Percentiles rank a stretch among this genome's conserved stretches.
These are phyloP conservation scores for Drosophila mettleri DNA, from an alignment of 2,888 invertebrate species.

Conservation along the genomic window DNA sequence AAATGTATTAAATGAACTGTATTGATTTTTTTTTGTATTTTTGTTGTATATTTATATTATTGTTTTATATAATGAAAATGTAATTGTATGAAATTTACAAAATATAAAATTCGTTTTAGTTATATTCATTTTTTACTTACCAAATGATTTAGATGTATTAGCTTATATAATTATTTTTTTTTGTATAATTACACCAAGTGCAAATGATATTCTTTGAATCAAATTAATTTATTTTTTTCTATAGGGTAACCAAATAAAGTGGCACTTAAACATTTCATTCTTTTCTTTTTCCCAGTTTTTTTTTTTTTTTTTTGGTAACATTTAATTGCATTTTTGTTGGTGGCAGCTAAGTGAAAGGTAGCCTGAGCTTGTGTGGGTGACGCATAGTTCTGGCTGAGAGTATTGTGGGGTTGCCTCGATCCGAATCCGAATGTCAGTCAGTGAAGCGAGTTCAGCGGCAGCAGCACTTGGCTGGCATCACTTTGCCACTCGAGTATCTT, in stretches of 20 bases:
- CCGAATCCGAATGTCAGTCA: slow-evolving; percentile 37
- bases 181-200: no score
- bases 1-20: no score
- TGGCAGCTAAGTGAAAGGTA: slow-evolving; percentile 60
- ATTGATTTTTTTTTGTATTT: no score
- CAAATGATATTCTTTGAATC: neutral
- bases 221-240: neutral
- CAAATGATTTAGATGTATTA: no score
- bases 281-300: neutral
- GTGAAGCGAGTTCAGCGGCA: slow-evolving; percentile 5
- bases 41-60: no score
- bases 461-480: slow-evolving; percentile 60
- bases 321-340: slow-evolving; percentile 60
- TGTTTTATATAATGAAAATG: no score
- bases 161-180: no score
- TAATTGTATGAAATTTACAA: no score
- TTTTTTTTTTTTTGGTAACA: slow-evolving; percentile 19
- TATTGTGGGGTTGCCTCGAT: slow-evolving; percentile 41
- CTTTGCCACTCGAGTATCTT: slow-evolving; percentile 56
- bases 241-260: slow-evolving; percentile 8
- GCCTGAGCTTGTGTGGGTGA: slow-evolving; percentile 59
- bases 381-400: slow-evolving; percentile 37
- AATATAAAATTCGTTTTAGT: no score
- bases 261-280: neutral
- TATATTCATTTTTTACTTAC: no score